Base-by-base conservation (phyloP, 2,113 vertebrate genomes). In the Megaceryle maxima region DNA sequence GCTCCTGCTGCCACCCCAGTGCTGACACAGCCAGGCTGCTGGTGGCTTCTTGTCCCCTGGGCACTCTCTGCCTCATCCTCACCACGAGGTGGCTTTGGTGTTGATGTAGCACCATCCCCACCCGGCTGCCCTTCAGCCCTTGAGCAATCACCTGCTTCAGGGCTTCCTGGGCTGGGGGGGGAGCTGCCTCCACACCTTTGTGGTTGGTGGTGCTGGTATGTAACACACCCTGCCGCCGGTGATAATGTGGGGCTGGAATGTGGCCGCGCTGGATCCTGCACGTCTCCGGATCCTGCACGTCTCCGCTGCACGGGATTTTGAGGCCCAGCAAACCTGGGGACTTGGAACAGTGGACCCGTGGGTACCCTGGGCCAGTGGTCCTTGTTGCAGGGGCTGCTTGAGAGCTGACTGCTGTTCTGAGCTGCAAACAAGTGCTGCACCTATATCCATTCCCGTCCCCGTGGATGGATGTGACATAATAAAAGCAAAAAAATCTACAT, bases 401-500 rank as follows among this genome's bases (percentile, higher is more conserved):
- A 19, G 67, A 74, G 66, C 41, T 0, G 0, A 51, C 31, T 0
- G 0, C 46, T 63, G 9, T 22, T 66, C 4, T 18, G 48, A 56
- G 60, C 44, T 37, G n/a, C n/a, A 17, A 6, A 20, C 11, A 43
- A 13, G 14, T 9, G 2, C 6, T 70, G 41, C 35, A 3, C 2
- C 2, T 43, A 3, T 43, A 19, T 33, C 20, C 12, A 0, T 39
- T 64, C 13, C 37, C 33, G 8, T 21, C 4, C 22, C n/a, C 8
- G 78, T 73, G 44, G n/a, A 39, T 0, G 3, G 39, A 3, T 13
- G 16, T 5, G 1, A 8, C 4, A 3, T 16, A 20, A 4, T 24
- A 21, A 50, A 22, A 50, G 48, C 48, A 50, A 53, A 53, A 53
- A 50, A 50, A 10, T 12, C 48, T 50, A 46, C 50, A 5, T 46